A percentile compares a stretch with the other conserved stretches of the same genome.
phyloP scores from a whole-genome alignment of 2,888 invertebrate species.

The Himalopsyche tibetana region DNA sequence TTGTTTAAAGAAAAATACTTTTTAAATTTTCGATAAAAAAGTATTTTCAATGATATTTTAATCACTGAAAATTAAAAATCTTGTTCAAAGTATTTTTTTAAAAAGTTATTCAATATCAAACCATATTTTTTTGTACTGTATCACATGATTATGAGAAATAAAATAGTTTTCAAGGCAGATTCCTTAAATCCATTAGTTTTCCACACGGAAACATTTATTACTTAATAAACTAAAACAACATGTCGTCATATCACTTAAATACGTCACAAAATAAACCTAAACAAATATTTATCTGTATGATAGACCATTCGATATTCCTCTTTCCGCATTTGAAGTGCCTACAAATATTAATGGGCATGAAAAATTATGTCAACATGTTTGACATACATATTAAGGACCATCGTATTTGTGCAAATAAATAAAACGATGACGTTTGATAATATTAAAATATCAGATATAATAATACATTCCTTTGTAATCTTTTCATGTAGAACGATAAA shows the following conservation, averaged over 20 bases:
- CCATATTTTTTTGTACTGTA: no score
- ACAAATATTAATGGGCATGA: slow-evolving; percentile 24
- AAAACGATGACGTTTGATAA: not conserved
- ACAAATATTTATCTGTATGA: slow-evolving; percentile 15
- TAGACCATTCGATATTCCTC: not conserved
- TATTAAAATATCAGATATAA: not conserved
- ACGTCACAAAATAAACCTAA: slow-evolving; percentile 24
- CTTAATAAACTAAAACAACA: not conserved
- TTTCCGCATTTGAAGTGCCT: slow-evolving; percentile 17
- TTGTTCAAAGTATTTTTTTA: no score
- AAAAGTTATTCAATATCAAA: no score
- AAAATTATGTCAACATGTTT: slow-evolving; percentile 19
- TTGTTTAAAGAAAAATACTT: no score
- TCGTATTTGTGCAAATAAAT: slow-evolving; percentile 16
- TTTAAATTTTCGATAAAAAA: no score
- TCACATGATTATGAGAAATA: no score
- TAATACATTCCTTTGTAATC: not conserved
- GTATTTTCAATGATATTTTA: no score
- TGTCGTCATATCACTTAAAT: not conserved
- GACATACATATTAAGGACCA: not conserved
- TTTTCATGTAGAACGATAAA: no score
- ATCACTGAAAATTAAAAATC: no score
- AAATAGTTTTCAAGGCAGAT: no score
- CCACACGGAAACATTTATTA: not conserved
- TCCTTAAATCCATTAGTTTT: no score